Conservation (phyloP, 1,140 invertebrate genomes). For the Aphidius gifuensis region DNA sequence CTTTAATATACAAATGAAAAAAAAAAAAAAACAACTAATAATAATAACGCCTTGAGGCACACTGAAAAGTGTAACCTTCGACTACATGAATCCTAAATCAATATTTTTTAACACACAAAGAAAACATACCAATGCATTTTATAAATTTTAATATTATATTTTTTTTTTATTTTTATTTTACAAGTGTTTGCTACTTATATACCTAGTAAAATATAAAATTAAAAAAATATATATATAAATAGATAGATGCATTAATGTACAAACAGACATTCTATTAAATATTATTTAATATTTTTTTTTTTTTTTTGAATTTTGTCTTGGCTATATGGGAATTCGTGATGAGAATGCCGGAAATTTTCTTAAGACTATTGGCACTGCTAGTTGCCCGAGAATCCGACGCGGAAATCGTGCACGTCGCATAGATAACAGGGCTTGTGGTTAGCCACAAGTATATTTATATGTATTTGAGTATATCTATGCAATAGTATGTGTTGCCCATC, state of each 20-base stretch:
- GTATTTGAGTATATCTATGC: too few species aligned
- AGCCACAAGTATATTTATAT: constrained; percentile 14
- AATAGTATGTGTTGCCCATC: too few species aligned
- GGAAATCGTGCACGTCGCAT: constrained; percentile 41
- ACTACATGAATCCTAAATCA: neutral
- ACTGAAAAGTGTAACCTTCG: constrained; percentile 6
- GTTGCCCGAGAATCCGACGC: constrained; percentile 37
- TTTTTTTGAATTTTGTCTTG: too few species aligned
- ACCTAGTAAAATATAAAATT: neutral
- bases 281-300: too few species aligned
- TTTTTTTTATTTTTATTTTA: neutral
- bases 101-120: too few species aligned
- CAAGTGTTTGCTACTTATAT: neutral
- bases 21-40: neutral
- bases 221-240: neutral
- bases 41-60: constrained; percentile 19
- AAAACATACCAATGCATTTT: too few species aligned
- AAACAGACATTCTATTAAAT: neutral
- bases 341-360: constrained; percentile 9
- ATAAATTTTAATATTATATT: too few species aligned
- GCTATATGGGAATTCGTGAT: neutral
- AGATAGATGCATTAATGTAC: neutral
- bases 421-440: constrained; percentile 38
- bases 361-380: constrained; percentile 8
- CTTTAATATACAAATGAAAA: too few species aligned